Percentiles rank a stretch among this genome's conserved stretches.
Evolutionary conservation across 2,113 vertebrate genomes (phyloP).

Genomic region (Brachypteracias leptosomus): DNA sequence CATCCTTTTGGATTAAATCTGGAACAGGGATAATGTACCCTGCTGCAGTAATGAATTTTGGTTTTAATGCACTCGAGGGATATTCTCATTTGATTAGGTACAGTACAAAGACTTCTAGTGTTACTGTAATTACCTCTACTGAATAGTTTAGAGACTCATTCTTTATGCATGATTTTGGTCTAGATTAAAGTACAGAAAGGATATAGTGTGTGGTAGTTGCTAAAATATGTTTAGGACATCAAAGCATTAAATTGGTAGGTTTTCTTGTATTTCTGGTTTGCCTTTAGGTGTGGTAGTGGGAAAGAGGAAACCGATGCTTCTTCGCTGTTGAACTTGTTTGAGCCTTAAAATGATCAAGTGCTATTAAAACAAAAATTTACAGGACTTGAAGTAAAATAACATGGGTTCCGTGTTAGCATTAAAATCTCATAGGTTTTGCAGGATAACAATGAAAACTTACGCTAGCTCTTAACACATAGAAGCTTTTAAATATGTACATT

Average conservation of each 20-base stretch:
- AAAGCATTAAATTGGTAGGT: background rate
- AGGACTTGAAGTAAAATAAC: background rate
- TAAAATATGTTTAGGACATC: background rate
- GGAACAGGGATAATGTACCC: background rate
- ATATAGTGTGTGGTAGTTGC: background rate
- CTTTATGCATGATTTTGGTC: background rate
- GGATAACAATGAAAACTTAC: background rate
- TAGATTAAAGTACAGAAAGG: background rate
- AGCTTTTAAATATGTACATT: background rate
- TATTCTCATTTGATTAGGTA: slow-evolving; percentile 6
- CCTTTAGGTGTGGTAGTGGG: background rate
- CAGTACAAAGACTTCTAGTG: background rate
- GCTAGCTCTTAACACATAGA: background rate
- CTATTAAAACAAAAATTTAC: background rate
- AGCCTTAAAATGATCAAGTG: background rate
- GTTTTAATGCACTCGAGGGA: background rate
- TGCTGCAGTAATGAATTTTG: background rate
- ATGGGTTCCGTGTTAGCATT: background rate
- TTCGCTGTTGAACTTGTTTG: background rate
- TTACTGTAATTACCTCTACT: background rate
- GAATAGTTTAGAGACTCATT: background rate
- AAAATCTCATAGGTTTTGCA: background rate
- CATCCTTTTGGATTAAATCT: background rate
- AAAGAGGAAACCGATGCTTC: background rate
- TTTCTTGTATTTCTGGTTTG: background rate